Percentiles rank a stretch among this genome's conserved stretches.
Evolutionary conservation across 2,888 invertebrate genomes (phyloP).

Genomic region (Cataglyphis livida): DNA sequence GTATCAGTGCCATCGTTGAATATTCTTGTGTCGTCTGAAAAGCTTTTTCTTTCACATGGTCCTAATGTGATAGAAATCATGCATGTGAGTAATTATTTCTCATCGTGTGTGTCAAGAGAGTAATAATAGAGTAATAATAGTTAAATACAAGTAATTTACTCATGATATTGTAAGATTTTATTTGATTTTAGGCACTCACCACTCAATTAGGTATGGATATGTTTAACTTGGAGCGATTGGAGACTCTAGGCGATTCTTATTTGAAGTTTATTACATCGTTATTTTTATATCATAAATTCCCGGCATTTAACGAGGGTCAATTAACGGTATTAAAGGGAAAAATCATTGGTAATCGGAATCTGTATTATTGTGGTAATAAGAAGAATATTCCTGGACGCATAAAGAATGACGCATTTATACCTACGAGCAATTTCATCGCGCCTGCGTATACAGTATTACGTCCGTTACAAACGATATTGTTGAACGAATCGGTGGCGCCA

Average conservation of each 20-base stretch:
- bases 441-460: constrained; percentile 90
- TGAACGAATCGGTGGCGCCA: constrained; percentile 83
- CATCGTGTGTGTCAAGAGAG: neutral
- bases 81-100: constrained; percentile 73
- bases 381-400: constrained; percentile 86
- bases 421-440: constrained; percentile 92
- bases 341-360: constrained; percentile 94
- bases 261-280: constrained; percentile 93
- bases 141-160: constrained; percentile 5
- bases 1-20: constrained; percentile 68
- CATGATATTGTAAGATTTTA: neutral
- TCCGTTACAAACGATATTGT: constrained; percentile 86
- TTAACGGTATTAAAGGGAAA: constrained; percentile 91
- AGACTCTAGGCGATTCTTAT: constrained; percentile 96
- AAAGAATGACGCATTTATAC: constrained; percentile 89
- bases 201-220: constrained; percentile 91
- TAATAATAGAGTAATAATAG: constrained; percentile 5
- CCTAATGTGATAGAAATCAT: constrained; percentile 80
- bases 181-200: constrained; percentile 88
- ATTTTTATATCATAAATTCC: constrained; percentile 90
- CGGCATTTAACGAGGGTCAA: constrained; percentile 91
- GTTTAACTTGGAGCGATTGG: constrained; percentile 93
- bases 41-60: constrained; percentile 59
- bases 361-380: constrained; percentile 90
- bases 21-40: constrained; percentile 56